These are phyloP conservation scores for Cheilosia impressa DNA, from an alignment of 2,888 invertebrate species.

Conservation along the genomic window DNA sequence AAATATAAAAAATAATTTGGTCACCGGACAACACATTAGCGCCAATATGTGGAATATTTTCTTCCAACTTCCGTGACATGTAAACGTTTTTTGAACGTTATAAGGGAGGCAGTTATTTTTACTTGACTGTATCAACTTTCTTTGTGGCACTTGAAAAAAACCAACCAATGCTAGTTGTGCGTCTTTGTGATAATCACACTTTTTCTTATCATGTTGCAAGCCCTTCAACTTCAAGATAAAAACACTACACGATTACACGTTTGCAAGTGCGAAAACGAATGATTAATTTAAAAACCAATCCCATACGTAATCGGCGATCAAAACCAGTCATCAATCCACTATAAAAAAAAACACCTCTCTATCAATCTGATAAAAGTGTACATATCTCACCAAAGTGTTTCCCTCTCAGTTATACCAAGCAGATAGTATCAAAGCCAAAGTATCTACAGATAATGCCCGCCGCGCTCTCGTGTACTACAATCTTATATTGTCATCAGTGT, in stretches of 20 bases:
- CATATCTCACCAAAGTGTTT: slow-evolving; percentile 6
- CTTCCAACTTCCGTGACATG: neutral
- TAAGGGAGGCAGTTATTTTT: no score
- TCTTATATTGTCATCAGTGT: slow-evolving; percentile 26
- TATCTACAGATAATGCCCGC: slow-evolving; percentile 48
- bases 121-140: no score
- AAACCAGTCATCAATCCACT: neutral
- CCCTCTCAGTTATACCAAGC: slow-evolving; percentile 14
- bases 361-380: neutral
- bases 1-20: neutral
- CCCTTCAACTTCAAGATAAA: slow-evolving; percentile 11
- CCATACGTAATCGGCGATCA: neutral
- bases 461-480: slow-evolving; percentile 11
- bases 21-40: neutral
- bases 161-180: no score
- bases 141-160: neutral
- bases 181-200: slow-evolving; percentile 2
- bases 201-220: slow-evolving; percentile 19
- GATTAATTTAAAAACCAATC: no score
- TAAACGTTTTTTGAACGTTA: no score
- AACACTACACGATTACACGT: neutral
- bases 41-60: neutral
- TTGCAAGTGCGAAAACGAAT: no score
- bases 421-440: slow-evolving; percentile 40
- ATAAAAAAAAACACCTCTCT: neutral